Evolutionary conservation across 2,113 vertebrate species (phyloP).

Genomic region (Zosterops pallidus): DNA sequence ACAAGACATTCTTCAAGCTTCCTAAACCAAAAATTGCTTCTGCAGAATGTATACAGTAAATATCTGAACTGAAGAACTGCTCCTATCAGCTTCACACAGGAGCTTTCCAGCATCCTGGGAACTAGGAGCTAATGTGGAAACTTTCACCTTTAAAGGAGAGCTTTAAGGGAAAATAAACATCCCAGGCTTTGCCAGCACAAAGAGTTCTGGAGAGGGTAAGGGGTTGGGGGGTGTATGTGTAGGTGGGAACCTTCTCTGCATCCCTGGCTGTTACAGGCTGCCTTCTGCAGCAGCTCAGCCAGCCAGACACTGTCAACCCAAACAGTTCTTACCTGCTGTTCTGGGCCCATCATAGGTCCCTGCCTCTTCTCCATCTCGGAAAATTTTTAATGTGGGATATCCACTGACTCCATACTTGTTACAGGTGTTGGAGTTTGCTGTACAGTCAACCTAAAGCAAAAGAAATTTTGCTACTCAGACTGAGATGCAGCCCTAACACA

Average conservation of each 20-base stretch:
- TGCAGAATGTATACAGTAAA: neutral
- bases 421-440: slow-evolving; percentile 86
- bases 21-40: neutral
- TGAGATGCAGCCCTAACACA: neutral
- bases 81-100: neutral
- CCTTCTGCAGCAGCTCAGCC: neutral
- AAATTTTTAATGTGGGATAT: slow-evolving; percentile 97
- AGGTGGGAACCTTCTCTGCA: neutral
- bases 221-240: neutral
- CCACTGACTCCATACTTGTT: slow-evolving; percentile 96
- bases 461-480: neutral
- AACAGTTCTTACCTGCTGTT: slow-evolving; percentile 80
- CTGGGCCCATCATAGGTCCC: slow-evolving; percentile 94
- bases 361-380: slow-evolving; percentile 91
- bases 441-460: slow-evolving; percentile 90
- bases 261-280: neutral
- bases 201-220: neutral
- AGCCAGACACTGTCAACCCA: rapidly evolving
- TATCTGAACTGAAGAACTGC: rapidly evolving
- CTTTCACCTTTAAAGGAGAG: neutral
- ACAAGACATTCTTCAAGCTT: neutral
- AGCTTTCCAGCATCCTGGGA: neutral
- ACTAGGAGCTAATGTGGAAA: neutral
- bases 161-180: neutral
- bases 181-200: neutral